Conservation (phyloP, 1,140 invertebrate genomes). For the Harlomillsia oculata region DNA sequence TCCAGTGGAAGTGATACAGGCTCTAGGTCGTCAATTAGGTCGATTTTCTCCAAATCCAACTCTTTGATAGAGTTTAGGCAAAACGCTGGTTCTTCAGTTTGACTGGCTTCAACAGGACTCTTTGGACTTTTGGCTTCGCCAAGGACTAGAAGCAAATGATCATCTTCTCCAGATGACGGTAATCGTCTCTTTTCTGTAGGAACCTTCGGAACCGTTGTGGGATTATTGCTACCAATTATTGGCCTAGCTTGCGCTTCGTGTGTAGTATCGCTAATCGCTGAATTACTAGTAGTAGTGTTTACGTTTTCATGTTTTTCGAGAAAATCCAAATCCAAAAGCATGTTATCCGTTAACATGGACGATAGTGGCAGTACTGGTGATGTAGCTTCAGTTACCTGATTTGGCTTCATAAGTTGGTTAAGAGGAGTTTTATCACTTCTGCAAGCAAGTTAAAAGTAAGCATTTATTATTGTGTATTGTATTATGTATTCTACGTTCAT, state of each 20-base stretch:
- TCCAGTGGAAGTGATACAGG: conserved; percentile 23
- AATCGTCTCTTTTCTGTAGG: not conserved
- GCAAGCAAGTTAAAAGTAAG: not conserved
- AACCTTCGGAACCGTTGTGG: no score
- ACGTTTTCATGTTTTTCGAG: conserved; percentile 19
- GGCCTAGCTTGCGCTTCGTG: not conserved
- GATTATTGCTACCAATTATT: no score
- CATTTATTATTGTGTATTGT: no score
- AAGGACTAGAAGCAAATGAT: conserved; percentile 23
- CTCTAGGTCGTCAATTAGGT: conserved; percentile 24
- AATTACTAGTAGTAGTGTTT: not conserved
- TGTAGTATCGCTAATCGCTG: not conserved
- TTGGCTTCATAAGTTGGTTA: conserved; percentile 20
- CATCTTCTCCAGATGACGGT: conserved; percentile 22
- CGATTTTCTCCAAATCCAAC: conserved; percentile 31
- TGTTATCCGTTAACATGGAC: not conserved
- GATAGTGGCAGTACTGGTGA: not conserved
- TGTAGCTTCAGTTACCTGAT: not conserved
- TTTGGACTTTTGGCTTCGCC: not conserved
- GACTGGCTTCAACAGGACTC: not conserved
- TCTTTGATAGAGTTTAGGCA: conserved; percentile 21
- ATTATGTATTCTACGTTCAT: no score
- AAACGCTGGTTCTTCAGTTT: conserved; percentile 2
- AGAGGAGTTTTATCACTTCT: conserved; percentile 29
- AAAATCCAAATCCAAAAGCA: conserved; percentile 26